These are phyloP conservation scores for Apocrypta bakeri DNA, from an alignment of 1,140 invertebrate species.

Conservation along the genomic window DNA sequence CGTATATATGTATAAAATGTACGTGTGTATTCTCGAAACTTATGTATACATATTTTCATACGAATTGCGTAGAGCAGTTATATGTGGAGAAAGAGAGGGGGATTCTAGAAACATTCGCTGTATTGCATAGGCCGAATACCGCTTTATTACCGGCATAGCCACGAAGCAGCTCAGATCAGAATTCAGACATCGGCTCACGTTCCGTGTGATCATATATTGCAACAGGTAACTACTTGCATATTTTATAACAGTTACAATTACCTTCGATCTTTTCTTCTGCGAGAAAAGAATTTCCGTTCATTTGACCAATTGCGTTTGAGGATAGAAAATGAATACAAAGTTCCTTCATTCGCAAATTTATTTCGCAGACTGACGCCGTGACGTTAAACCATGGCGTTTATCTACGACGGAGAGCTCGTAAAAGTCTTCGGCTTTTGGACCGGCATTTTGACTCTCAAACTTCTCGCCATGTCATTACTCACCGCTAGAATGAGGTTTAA, in stretches of 20 bases:
- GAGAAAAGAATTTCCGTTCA: too few species aligned
- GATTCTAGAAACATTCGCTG: too few species aligned
- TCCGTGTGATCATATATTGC: neutral
- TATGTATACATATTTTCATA: too few species aligned
- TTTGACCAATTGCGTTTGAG: too few species aligned
- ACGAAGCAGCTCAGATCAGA: neutral
- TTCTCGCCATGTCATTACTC: constrained; percentile 75
- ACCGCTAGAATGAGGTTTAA: constrained; percentile 75
- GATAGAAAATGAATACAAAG: too few species aligned
- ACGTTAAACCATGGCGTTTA: constrained; percentile 19
- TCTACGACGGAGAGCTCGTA: constrained; percentile 57
- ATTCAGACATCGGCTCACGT: neutral
- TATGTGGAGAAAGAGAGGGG: too few species aligned
- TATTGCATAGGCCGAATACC: neutral
- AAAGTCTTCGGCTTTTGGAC: constrained; percentile 77
- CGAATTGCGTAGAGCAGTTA: too few species aligned
- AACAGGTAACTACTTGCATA: neutral
- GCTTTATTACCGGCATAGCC: neutral
- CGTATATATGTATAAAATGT: too few species aligned
- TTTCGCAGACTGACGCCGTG: neutral
- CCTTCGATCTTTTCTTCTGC: too few species aligned
- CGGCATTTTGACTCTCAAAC: constrained; percentile 77
- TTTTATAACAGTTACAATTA: too few species aligned
- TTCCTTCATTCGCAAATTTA: too few species aligned
- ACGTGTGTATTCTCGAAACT: too few species aligned